Conservation (phyloP, 2,113 vertebrate species). For the Gila orcuttii region DNA sequence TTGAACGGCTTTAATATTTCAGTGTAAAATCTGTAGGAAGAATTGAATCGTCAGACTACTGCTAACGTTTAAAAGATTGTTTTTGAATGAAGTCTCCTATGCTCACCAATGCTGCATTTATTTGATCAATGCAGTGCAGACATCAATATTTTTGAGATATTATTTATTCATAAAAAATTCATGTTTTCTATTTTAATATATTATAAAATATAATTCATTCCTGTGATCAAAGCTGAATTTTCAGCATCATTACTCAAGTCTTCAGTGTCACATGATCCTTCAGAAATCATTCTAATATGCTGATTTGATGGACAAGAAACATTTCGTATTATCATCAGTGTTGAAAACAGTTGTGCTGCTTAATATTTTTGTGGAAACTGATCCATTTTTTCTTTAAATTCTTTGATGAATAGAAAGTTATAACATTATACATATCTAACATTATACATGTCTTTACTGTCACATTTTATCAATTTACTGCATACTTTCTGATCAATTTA, state of each 20-base stretch:
- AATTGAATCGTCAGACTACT: background rate
- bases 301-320: background rate
- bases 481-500: background rate
- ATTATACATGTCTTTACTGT: background rate
- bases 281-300: background rate
- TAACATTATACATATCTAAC: background rate
- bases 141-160: background rate
- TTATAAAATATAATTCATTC: background rate
- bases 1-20: slow-evolving; percentile 6
- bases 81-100: background rate
- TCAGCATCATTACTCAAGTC: background rate
- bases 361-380: background rate
- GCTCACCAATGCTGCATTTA: background rate
- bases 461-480: background rate
- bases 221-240: background rate
- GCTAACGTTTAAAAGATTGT: background rate
- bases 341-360: background rate
- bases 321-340: background rate
- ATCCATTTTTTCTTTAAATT: background rate
- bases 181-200: background rate
- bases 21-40: background rate
- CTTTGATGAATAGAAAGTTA: background rate
- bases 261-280: background rate
- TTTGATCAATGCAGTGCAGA: background rate
- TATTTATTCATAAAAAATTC: background rate